These are phyloP conservation scores for Pelobates fuscus DNA, from an alignment of 2,113 vertebrate genomes.

Conservation along the genomic window DNA sequence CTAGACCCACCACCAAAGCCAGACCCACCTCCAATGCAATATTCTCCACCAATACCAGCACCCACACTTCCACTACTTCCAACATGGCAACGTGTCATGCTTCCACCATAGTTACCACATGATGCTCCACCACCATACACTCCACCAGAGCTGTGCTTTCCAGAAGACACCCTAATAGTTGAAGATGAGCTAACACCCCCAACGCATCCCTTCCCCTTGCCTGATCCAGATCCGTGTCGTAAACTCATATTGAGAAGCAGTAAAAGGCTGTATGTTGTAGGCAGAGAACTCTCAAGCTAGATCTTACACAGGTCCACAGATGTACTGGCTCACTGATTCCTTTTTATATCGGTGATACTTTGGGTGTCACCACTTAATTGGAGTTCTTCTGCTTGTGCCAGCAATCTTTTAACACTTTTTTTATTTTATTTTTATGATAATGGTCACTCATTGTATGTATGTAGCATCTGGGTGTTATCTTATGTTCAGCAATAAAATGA, in stretches of 20 bases:
- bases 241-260: conserved; percentile 18
- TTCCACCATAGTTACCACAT: not conserved
- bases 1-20: conserved; percentile 35
- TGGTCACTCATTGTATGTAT: conserved; percentile 34
- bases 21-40: not conserved
- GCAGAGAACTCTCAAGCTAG: not conserved
- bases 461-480: conserved; percentile 33
- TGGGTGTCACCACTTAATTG: conserved; percentile 46
- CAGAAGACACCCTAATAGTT: conserved; percentile 55
- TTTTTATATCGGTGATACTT: conserved; percentile 30
- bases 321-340: conserved; percentile 23
- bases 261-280: not conserved
- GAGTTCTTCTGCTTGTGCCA: conserved; percentile 13
- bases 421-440: conserved; percentile 27
- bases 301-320: conserved; percentile 36
- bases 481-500: not conserved
- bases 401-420: conserved; percentile 30
- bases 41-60: conserved; percentile 29
- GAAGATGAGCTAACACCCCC: conserved; percentile 26
- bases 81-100: not conserved
- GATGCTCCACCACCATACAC: conserved; percentile 31
- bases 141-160: conserved; percentile 51
- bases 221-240: not conserved
- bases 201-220: conserved; percentile 1
- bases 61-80: not conserved